These are phyloP conservation scores for Chelonia mydas DNA, from an alignment of 2,797 vertebrate species.

Conservation along the genomic window DNA sequence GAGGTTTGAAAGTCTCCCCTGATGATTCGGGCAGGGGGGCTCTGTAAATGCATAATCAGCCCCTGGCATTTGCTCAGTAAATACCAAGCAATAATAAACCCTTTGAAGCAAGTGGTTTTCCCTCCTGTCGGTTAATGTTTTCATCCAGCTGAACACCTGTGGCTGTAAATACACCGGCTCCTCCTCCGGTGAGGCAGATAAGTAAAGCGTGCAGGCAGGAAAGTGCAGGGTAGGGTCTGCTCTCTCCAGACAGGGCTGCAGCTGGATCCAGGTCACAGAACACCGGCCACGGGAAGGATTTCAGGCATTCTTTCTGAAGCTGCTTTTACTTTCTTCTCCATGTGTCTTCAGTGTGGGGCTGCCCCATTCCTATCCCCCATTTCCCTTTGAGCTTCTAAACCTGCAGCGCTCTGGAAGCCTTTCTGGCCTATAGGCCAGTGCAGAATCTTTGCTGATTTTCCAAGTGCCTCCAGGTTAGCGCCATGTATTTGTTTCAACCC, in stretches of 20 bases:
- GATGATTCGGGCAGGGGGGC: background rate
- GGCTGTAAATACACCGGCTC: conserved; percentile 24
- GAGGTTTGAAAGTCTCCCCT: conserved; percentile 37
- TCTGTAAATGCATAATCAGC: background rate
- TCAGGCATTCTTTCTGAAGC: rapidly evolving
- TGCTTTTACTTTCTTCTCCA: background rate
- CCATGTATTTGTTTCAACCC: background rate
- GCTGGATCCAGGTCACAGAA: rapidly evolving
- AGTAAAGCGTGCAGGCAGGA: conserved; percentile 46
- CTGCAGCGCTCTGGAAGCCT: background rate
- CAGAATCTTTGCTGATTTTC: conserved; percentile 59
- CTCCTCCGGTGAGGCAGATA: conserved; percentile 43
- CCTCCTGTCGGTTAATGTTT: conserved; percentile 13
- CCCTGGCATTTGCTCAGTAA: background rate
- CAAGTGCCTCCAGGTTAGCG: conserved; percentile 54
- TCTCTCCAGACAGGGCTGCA: background rate
- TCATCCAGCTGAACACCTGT: conserved; percentile 38
- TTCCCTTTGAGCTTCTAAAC: background rate
- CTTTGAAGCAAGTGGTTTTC: conserved; percentile 20
- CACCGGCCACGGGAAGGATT: rapidly evolving
- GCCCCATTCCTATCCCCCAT: background rate
- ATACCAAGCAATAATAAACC: background rate
- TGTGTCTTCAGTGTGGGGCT: background rate
- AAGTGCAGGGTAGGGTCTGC: background rate
- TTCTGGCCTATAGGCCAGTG: background rate